Conservation (phyloP, 2,888 invertebrate species). For the Andrena hattorfiana region DNA sequence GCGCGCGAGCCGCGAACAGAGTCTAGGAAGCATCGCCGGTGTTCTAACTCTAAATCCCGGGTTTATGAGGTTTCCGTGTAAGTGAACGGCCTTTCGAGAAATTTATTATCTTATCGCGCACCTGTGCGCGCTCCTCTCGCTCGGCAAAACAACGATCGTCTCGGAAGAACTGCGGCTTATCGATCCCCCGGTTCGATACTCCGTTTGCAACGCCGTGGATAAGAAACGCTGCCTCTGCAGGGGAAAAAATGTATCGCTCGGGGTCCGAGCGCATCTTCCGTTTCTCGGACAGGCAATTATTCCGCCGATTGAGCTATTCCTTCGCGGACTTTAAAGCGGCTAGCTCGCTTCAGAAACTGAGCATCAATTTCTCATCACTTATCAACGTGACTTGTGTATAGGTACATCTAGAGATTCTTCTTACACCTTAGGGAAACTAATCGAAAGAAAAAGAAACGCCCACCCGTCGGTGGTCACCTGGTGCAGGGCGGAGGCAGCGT, state of each 20-base stretch:
- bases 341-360: too few species aligned
- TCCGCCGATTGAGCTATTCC: not conserved
- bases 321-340: too few species aligned
- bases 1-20: slow-evolving; percentile 37
- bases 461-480: not conserved
- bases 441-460: too few species aligned
- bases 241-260: not conserved
- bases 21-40: slow-evolving; percentile 44
- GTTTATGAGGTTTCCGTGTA: slow-evolving; percentile 56
- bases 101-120: slow-evolving; percentile 52
- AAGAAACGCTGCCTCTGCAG: not conserved
- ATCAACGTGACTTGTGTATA: too few species aligned
- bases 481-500: slow-evolving; percentile 11
- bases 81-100: slow-evolving; percentile 21
- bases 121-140: slow-evolving; percentile 21
- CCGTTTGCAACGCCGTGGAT: not conserved
- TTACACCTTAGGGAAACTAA: too few species aligned
- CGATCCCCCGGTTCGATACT: slow-evolving; percentile 10
- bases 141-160: slow-evolving; percentile 16
- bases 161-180: slow-evolving; percentile 1
- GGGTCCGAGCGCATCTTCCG: not conserved
- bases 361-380: too few species aligned
- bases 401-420: too few species aligned
- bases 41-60: slow-evolving; percentile 51
- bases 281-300: not conserved